Percentiles rank a stretch among this genome's conserved stretches.
phyloP scores from a whole-genome alignment of 2,888 invertebrate species.

The Tineola bisselliella region DNA sequence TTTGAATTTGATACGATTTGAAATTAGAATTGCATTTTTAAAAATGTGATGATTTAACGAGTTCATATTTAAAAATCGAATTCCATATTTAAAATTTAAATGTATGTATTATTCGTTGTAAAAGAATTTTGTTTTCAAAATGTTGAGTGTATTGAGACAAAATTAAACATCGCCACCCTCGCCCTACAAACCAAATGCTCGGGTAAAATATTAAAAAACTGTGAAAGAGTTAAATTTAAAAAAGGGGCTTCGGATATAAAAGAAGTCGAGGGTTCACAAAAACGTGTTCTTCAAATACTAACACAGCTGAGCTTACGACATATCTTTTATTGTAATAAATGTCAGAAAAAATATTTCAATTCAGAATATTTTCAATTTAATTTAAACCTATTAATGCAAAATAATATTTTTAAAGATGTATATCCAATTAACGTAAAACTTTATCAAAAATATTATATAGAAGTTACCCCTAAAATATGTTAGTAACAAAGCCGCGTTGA shows the following conservation, averaged over 20 bases:
- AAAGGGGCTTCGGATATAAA: constrained; percentile 39
- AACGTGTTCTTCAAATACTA: not conserved
- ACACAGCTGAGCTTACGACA: constrained; percentile 4
- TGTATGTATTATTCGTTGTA: too few relatives aligned
- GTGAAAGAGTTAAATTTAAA: constrained; percentile 68
- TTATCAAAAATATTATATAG: too few relatives aligned
- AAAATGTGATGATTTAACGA: too few relatives aligned
- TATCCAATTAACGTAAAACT: too few relatives aligned
- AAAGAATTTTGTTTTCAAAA: too few relatives aligned
- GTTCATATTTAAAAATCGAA: too few relatives aligned
- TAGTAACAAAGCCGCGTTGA: not conserved
- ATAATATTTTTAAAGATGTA: too few relatives aligned
- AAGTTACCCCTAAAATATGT: not conserved
- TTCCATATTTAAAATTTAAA: too few relatives aligned
- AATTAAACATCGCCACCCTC: constrained; percentile 1
- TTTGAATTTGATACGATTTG: too few relatives aligned
- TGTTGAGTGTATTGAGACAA: not conserved
- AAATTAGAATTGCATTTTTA: too few relatives aligned
- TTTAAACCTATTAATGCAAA: too few relatives aligned
- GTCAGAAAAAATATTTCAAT: not conserved
- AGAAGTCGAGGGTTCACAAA: constrained; percentile 21
- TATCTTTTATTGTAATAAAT: not conserved
- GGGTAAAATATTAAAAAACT: constrained; percentile 57
- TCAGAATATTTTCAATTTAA: too few relatives aligned
- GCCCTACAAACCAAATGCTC: not conserved